A percentile compares a stretch with the other conserved stretches of the same genome.
Evolutionary conservation across 2,113 vertebrate genomes (phyloP).

Genomic region (Brachyhypopomus occidentalis): DNA sequence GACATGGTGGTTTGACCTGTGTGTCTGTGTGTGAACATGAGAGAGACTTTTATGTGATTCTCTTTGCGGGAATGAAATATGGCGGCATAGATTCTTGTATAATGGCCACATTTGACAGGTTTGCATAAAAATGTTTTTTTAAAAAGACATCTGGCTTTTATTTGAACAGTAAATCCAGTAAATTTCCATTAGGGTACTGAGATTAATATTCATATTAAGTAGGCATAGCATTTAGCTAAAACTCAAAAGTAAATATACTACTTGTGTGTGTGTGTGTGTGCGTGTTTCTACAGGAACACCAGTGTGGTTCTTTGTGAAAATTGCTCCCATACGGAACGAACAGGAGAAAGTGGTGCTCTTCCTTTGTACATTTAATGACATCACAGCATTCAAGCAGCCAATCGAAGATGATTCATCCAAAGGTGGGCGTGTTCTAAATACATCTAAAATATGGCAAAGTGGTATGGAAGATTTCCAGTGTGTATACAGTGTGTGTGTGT

Average conservation of each 20-base stretch:
- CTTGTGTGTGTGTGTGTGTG: not conserved
- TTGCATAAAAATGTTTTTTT: too few relatives aligned
- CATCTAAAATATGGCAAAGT: not conserved
- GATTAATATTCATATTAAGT: too few relatives aligned
- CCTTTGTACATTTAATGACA: constrained; percentile 98
- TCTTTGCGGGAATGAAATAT: too few relatives aligned
- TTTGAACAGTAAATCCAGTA: too few relatives aligned
- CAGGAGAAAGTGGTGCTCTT: constrained; percentile 99
- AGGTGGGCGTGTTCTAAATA: constrained; percentile 76
- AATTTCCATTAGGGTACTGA: not conserved
- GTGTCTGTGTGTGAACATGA: not conserved
- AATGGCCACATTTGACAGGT: too few relatives aligned
- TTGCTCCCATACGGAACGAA: constrained; percentile 96
- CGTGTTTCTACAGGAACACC: constrained; percentile 85
- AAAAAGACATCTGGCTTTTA: too few relatives aligned
- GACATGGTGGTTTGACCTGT: not conserved
- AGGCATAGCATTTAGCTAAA: too few relatives aligned
- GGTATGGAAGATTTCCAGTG: not conserved
- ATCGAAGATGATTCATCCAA: constrained; percentile 98
- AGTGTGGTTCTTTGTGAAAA: constrained; percentile 99
- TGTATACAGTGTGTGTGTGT: not conserved
- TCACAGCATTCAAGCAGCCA: constrained; percentile 98
- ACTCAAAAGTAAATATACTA: too few relatives aligned
- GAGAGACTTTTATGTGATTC: not conserved
- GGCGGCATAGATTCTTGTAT: too few relatives aligned